These are phyloP conservation scores for Prunella fulvescens DNA, from an alignment of 2,113 vertebrate genomes.

Conservation along the genomic window DNA sequence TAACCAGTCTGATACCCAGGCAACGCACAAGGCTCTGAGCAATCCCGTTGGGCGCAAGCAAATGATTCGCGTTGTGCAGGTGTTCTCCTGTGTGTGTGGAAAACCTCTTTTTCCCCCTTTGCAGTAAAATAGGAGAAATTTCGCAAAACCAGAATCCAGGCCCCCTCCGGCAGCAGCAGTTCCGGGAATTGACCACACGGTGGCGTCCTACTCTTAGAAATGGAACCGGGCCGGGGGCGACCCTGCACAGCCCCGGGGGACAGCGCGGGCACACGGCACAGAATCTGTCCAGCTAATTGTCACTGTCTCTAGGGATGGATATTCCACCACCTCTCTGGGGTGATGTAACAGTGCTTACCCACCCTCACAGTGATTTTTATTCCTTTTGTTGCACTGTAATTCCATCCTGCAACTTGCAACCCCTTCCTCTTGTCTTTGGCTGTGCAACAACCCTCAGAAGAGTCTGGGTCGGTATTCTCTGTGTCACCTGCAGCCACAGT, in stretches of 20 bases:
- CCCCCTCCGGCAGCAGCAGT: not conserved
- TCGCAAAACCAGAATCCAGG: not conserved
- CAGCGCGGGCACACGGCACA: not conserved
- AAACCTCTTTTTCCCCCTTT: not conserved
- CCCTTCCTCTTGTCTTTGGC: not conserved
- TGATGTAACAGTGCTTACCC: not conserved
- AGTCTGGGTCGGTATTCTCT: not conserved
- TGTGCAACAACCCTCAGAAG: not conserved
- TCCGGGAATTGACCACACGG: not conserved
- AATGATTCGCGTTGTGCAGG: not conserved
- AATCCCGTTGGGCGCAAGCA: not conserved
- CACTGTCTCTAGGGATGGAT: not conserved
- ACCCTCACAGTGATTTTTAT: not conserved
- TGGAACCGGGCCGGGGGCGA: not conserved
- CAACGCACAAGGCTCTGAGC: not conserved
- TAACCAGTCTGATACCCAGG: not conserved
- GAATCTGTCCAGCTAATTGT: not conserved
- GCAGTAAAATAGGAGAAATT: not conserved
- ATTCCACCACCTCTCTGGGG: not conserved
- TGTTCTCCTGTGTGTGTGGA: not conserved
- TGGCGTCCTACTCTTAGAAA: not conserved
- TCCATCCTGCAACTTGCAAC: not conserved
- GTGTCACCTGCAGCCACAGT: not conserved
- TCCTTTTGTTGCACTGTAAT: not conserved
- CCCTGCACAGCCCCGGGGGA: not conserved